A percentile compares a stretch with the other conserved stretches of the same genome.
phyloP scores from a whole-genome alignment of 2,888 invertebrate genomes.

The Macroteleia sp. region DNA sequence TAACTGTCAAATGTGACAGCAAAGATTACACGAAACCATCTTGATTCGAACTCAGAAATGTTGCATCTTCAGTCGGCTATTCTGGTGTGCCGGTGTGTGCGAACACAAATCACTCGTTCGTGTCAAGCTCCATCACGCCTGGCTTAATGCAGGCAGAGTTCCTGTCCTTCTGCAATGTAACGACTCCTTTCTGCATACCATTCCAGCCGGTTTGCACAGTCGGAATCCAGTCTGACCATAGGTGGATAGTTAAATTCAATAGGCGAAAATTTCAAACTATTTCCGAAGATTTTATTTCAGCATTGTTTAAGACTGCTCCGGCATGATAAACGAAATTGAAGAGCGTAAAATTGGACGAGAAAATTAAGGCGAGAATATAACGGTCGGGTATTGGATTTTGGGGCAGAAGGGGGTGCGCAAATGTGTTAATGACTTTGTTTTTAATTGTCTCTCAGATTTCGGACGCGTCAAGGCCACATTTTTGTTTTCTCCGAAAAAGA shows the following conservation, averaged over 20 bases:
- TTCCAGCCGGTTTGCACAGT: conserved; percentile 54
- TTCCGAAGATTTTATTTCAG: conserved; percentile 27
- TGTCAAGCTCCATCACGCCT: conserved; percentile 58
- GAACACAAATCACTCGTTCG: conserved; percentile 35
- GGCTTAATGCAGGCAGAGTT: conserved; percentile 47
- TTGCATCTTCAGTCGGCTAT: conserved; percentile 29
- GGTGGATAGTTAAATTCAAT: conserved; percentile 49
- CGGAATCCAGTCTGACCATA: conserved; percentile 46
- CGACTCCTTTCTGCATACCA: conserved; percentile 59
- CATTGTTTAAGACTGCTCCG: conserved; percentile 30
- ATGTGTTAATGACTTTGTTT: conserved; percentile 43
- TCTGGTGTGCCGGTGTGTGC: conserved; percentile 4
- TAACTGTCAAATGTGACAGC: conserved; percentile 48
- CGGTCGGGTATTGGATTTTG: neutral
- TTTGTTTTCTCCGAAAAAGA: conserved; percentile 5
- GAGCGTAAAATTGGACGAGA: conserved; percentile 48
- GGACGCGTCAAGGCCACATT: conserved; percentile 15
- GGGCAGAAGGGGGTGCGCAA: neutral
- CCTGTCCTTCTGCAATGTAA: conserved; percentile 44
- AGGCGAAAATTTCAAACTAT: conserved; percentile 50
- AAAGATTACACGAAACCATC: conserved; percentile 40
- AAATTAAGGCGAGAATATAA: conserved; percentile 24
- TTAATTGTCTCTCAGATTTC: conserved; percentile 44
- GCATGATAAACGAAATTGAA: conserved; percentile 42
- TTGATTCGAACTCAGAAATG: conserved; percentile 12